Evolutionary conservation across 2,113 vertebrate genomes (phyloP).

Genomic region (Indicator maculatus): DNA sequence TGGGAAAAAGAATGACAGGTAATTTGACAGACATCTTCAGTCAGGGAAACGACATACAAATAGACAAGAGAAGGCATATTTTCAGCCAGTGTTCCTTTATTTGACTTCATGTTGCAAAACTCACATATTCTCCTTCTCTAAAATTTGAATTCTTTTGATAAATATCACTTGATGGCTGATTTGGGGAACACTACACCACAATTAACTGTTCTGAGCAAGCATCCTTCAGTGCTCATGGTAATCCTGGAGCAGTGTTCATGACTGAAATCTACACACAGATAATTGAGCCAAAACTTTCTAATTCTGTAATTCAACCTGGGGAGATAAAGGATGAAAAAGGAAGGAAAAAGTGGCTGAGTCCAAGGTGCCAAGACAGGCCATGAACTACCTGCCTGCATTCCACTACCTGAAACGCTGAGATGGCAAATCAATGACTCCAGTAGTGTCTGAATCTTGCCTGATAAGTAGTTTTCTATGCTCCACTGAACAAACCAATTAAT

Average conservation of each 20-base stretch:
- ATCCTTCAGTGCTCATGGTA: neutral
- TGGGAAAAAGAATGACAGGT: neutral
- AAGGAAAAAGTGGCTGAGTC: neutral
- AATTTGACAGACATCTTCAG: neutral
- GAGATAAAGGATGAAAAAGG: neutral
- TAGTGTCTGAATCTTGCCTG: neutral
- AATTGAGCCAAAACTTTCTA: neutral
- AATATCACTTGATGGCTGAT: neutral
- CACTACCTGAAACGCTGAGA: neutral
- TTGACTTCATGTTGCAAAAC: neutral
- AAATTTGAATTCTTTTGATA: neutral
- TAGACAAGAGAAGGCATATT: neutral
- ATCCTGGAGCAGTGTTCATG: neutral
- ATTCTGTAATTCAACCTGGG: neutral
- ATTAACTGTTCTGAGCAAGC: neutral
- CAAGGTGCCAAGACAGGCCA: neutral
- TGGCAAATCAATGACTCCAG: neutral
- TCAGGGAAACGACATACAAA: neutral
- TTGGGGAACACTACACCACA: neutral
- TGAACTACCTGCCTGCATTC: fast-evolving
- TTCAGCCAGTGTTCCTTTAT: neutral
- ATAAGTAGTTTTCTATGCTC: neutral
- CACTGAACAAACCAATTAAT: neutral
- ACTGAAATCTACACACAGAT: neutral
- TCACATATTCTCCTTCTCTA: neutral